Conservation (phyloP, 2,888 invertebrate species). For the Heliconius sara region DNA sequence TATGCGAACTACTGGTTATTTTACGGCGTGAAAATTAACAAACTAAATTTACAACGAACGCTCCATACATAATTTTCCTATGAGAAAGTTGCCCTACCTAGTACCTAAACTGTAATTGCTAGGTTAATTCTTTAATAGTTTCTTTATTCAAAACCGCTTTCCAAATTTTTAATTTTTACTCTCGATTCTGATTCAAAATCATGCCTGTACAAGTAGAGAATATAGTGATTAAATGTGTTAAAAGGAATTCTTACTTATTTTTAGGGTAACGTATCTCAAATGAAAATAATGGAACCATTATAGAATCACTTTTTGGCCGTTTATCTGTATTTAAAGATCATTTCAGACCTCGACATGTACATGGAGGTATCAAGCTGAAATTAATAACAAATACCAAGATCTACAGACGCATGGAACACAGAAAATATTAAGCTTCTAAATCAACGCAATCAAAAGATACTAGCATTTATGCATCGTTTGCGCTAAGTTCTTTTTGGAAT, state of each 20-base stretch:
- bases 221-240: background rate
- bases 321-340: no score
- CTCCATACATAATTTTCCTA: background rate
- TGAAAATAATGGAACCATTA: no score
- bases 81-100: constrained; percentile 9
- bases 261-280: background rate
- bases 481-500: no score
- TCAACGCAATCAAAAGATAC: no score
- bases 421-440: no score
- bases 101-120: background rate
- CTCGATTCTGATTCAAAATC: background rate
- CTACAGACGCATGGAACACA: no score
- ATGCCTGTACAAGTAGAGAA: background rate
- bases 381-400: no score
- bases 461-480: no score
- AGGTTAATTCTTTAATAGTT: background rate
- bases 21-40: constrained; percentile 13
- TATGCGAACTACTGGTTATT: background rate
- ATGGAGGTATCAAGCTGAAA: no score
- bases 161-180: background rate
- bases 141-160: background rate
- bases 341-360: no score
- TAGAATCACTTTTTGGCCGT: no score
- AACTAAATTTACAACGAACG: background rate
- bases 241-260: background rate